These are phyloP conservation scores for Trissolcus basalis DNA, from an alignment of 1,140 invertebrate genomes.

Conservation along the genomic window DNA sequence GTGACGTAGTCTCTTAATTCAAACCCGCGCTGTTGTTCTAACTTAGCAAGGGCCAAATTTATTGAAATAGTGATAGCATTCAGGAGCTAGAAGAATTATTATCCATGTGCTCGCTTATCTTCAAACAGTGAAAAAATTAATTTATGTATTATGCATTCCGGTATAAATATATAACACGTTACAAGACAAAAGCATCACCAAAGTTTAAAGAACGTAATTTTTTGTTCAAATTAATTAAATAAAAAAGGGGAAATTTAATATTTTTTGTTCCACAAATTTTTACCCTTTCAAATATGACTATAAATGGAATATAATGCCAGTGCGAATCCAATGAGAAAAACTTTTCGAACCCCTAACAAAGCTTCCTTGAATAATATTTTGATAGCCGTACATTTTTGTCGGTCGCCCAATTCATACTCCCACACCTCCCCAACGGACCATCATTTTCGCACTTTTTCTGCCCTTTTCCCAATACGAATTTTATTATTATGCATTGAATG, in stretches of 20 bases:
- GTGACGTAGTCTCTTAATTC: slow-evolving; percentile 65
- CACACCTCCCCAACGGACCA: slow-evolving; percentile 66
- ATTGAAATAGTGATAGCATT: slow-evolving; percentile 61
- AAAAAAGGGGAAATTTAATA: no score
- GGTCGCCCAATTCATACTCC: slow-evolving; percentile 65
- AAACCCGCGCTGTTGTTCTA: slow-evolving; percentile 64
- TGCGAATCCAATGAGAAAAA: slow-evolving; percentile 45
- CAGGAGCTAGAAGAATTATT: slow-evolving; percentile 58
- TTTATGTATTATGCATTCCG: neutral
- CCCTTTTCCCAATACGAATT: slow-evolving; percentile 54
- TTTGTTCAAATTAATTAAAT: no score
- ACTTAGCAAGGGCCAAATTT: slow-evolving; percentile 61
- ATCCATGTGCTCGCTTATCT: slow-evolving; percentile 36
- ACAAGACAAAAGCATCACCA: no score
- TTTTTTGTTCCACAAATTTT: no score
- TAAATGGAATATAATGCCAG: slow-evolving; percentile 18
- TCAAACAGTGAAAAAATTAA: slow-evolving; percentile 27
- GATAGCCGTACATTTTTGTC: slow-evolving; percentile 65
- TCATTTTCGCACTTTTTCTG: slow-evolving; percentile 72
- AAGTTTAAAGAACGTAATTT: no score
- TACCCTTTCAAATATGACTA: slow-evolving; percentile 16
- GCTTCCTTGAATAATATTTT: slow-evolving; percentile 73
- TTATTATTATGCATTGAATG: slow-evolving; percentile 15
- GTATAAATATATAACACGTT: no score
- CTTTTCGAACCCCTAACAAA: slow-evolving; percentile 56